Evolutionary conservation across 2,113 vertebrate species (phyloP), one percentile per base, ranked within the genome.

Genomic region (Nansenia antarctica): DNA sequence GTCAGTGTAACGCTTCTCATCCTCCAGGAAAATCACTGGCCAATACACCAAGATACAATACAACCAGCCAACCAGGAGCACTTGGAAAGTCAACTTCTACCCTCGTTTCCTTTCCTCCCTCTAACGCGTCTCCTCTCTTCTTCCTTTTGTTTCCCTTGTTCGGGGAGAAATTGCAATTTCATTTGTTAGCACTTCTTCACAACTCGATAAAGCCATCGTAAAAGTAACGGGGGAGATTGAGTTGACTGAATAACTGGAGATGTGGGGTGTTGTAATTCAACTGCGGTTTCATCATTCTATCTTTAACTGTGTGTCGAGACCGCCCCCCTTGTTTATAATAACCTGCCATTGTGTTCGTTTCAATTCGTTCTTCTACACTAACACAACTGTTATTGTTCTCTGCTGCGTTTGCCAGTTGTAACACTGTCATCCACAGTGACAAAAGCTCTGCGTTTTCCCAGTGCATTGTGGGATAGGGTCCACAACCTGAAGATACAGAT

Each of bases 281-380:
- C 77, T 54, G 64, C 34, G 37, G 66, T 80, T 74, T 78, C 79
- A 78, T 82, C 80, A 73, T 77, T 78, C 69, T 61, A 67, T 79
- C 73, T 81, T 69, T 68, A 57, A 69, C 70, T 53, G 62, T 39
- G 73, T 76, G 73, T 82, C 67, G 69, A 81, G 74, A 74, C 62
- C 71, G 18, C 14, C 61, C 77, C 73, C 72, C 74, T 80, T 82
- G 80, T 81, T 88, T 74, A 69, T 82, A 81, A 86, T 78, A 82
- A 79, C 79, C 77, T 73, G 75, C 80, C 82, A 85, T 77, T 82
- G 80, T 84, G 58, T 82, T 84, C 65, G 80, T 85, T 80, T 71
- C 80, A 62, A 67, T 78, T 80, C 75, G 45, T 71, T 76, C 31
- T 72, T 34, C 30, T 31, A 8, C 8, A 3, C 66, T 45, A 75